Percentiles rank a stretch among this genome's conserved stretches.
These are phyloP conservation scores for Brenthis daphne DNA, from an alignment of 2,888 invertebrate species.

Conservation along the genomic window DNA sequence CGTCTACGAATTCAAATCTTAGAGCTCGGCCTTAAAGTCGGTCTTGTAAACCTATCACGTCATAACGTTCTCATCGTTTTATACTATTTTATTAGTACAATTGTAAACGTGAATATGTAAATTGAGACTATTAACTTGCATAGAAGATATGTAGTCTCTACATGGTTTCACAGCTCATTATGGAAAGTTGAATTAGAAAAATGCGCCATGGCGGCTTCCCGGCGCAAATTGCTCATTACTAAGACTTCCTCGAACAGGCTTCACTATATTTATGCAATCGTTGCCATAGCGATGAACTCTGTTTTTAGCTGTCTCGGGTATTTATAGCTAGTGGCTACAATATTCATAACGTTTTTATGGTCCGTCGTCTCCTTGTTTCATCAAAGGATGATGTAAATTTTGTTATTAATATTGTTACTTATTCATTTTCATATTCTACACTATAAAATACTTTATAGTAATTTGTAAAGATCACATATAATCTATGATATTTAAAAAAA, in stretches of 20 bases:
- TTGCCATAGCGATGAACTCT: slow-evolving; percentile 47
- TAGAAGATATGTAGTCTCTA: slow-evolving; percentile 64
- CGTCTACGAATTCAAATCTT: not conserved
- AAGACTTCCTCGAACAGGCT: slow-evolving; percentile 58
- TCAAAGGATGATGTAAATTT: slow-evolving; percentile 1
- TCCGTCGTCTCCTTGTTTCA: slow-evolving; percentile 18
- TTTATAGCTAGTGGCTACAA: slow-evolving; percentile 32
- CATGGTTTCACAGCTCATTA: slow-evolving; percentile 72
- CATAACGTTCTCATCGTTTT: not conserved
- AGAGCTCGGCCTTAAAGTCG: not conserved
- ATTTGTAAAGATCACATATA: too few relatives aligned
- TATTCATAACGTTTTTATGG: slow-evolving; percentile 31
- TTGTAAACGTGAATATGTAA: slow-evolving; percentile 54
- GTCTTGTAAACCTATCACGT: not conserved
- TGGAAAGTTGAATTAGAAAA: slow-evolving; percentile 53
- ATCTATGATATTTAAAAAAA: too few relatives aligned
- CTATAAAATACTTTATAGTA: not conserved
- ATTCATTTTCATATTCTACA: not conserved
- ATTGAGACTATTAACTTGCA: slow-evolving; percentile 72
- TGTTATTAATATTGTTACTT: not conserved
- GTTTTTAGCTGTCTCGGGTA: slow-evolving; percentile 45
- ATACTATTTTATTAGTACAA: slow-evolving; percentile 2
- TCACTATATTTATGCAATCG: slow-evolving; percentile 62
- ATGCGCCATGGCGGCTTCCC: slow-evolving; percentile 44
- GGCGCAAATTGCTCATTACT: slow-evolving; percentile 65